Evolutionary conservation across 2,113 vertebrate genomes (phyloP).

Genomic region (Channa argus): DNA sequence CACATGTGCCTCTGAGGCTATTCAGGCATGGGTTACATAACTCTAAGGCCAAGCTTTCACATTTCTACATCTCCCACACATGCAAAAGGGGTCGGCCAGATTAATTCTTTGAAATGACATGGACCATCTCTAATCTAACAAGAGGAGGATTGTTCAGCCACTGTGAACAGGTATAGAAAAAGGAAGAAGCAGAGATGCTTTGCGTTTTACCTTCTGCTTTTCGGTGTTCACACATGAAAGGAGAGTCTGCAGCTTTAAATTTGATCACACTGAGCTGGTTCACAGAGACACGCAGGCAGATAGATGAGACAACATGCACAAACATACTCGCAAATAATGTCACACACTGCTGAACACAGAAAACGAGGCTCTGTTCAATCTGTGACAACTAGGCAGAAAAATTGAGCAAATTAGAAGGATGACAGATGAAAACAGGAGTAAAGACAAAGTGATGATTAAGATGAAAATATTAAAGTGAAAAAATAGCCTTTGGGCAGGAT

Average conservation of each 20-base stretch:
- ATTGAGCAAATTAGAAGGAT: constrained; percentile 31
- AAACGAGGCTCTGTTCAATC: constrained; percentile 57
- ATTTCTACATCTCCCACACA: constrained; percentile 34
- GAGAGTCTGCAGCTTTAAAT: constrained; percentile 2
- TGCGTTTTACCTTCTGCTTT: constrained; percentile 24
- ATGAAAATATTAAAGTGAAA: constrained; percentile 8
- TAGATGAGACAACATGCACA: constrained; percentile 6
- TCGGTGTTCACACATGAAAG: constrained; percentile 15
- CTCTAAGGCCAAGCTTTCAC: constrained; percentile 42
- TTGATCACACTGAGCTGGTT: constrained; percentile 6
- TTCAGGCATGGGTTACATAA: constrained; percentile 72
- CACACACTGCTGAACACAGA: constrained; percentile 53
- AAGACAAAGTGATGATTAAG: background rate
- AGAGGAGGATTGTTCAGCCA: constrained; percentile 23
- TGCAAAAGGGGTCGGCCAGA: constrained; percentile 35
- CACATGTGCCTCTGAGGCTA: constrained; percentile 39
- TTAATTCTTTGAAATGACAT: constrained; percentile 50
- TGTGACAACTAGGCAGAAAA: constrained; percentile 25
- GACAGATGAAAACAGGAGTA: constrained; percentile 10
- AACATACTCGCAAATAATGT: constrained; percentile 39
- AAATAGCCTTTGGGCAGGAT: background rate
- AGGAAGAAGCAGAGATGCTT: background rate
- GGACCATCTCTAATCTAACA: constrained; percentile 62
- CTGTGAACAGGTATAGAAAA: constrained; percentile 23
- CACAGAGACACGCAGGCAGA: constrained; percentile 8